Evolutionary conservation across 2,113 vertebrate genomes (phyloP).

Genomic region (Microtus oregoni): DNA sequence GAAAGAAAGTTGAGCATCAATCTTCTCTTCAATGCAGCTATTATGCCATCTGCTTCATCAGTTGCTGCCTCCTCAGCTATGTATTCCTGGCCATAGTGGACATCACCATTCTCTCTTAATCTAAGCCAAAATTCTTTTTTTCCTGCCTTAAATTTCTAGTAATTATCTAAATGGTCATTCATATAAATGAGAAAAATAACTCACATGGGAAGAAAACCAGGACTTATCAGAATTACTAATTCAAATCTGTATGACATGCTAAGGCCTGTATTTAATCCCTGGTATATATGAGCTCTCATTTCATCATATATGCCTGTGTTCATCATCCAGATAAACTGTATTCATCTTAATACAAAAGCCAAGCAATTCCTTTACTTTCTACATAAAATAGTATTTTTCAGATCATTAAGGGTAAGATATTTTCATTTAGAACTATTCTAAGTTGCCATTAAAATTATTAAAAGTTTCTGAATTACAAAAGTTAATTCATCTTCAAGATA

Average conservation of each 20-base stretch:
- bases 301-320: not conserved
- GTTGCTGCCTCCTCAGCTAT: not conserved
- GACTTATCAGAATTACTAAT: not conserved
- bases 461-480: not conserved
- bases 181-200: not conserved
- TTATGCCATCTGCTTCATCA: no score
- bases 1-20: not conserved
- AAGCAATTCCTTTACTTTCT: not conserved
- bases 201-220: not conserved
- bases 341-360: not conserved
- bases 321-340: not conserved
- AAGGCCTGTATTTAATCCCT: not conserved
- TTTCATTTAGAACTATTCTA: constrained; percentile 1
- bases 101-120: not conserved
- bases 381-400: not conserved
- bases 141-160: not conserved
- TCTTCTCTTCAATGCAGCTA: no score
- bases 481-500: not conserved
- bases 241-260: not conserved
- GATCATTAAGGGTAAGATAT: not conserved
- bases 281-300: not conserved
- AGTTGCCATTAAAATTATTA: constrained; percentile 13
- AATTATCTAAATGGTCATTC: not conserved
- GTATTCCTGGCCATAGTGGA: not conserved
- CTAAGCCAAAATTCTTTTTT: not conserved